Base-by-base conservation (phyloP, 2,797 vertebrate genomes). In the Streptopelia turtur region DNA sequence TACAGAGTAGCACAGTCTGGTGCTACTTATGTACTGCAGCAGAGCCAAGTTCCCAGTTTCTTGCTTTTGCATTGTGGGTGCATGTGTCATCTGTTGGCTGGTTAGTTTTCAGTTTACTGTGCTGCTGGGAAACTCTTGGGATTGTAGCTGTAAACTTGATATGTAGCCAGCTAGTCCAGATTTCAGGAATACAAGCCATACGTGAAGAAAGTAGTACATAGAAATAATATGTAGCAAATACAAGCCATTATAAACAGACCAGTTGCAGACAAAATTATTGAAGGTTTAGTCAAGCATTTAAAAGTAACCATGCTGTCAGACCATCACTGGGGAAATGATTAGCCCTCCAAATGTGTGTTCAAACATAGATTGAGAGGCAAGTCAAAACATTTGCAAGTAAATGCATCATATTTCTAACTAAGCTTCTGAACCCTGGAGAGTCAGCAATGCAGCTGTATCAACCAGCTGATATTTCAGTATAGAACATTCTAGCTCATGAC, bases 1-100 rank as follows among this genome's bases (percentile, higher is more conserved):
- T n/a, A n/a, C n/a, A n/a, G n/a, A n/a, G n/a, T n/a, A n/a, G n/a
- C 96, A 95, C 95, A 69, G 83, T 68, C 93, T 95, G 97, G 96
- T 71, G 49, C 52, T 45, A 30, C 21, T 79, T 56, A 45, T 6
- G 71, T 16, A 97, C 35, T 97, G 85, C 96, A 96, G 30, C 49
- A 70, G 31, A 82, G 52, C 16, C 0, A 24, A 83, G 24, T 22
- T 71, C 6, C 70, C 33, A 30, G 14, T 27, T 60, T 35, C 21
- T 63, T 57, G 39, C 53, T 91, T 59, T 72, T 1, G 1, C 23
- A 31, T 15, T 37, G 16, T 13, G 53, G 16, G 17, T 43, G n/a
- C 27, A 8, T 5, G 10, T 31, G 7, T 49, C 60, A 20, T 5
- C 43, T 24, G 18, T 12, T 47, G 45, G 31, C 15, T 49, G 43